phyloP scores from a whole-genome alignment of 2,888 invertebrate genomes.

The Euproctis similis region DNA sequence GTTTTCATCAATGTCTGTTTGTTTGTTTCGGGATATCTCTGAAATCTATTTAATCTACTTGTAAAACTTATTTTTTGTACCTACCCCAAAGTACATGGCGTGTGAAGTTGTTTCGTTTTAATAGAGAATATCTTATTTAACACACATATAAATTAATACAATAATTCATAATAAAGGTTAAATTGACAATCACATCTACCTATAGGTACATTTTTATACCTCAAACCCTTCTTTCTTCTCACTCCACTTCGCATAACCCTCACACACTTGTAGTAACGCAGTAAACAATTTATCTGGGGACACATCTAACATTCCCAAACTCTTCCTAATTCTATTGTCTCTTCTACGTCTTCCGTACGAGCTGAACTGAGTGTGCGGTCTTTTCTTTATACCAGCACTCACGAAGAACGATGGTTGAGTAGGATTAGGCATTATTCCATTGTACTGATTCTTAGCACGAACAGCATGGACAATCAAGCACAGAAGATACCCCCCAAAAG shows the following conservation, averaged over 20 bases:
- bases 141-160: too few species aligned
- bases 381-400: constrained; percentile 60
- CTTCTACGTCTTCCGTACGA: constrained; percentile 52
- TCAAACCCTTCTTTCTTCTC: constrained; percentile 14
- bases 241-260: constrained; percentile 74
- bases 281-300: constrained; percentile 68
- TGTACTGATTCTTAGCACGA: constrained; percentile 75
- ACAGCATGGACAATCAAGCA: constrained; percentile 86
- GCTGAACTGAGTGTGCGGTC: constrained; percentile 53
- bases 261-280: constrained; percentile 69
- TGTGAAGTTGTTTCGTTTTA: too few species aligned
- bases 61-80: too few species aligned
- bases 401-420: constrained; percentile 51
- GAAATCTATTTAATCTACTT: too few species aligned
- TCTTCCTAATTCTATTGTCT: constrained; percentile 30
- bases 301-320: constrained; percentile 36
- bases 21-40: too few species aligned
- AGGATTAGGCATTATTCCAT: constrained; percentile 29
- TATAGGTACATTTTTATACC: too few species aligned
- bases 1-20: too few species aligned
- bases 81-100: too few species aligned
- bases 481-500: constrained; percentile 88
- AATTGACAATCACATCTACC: too few species aligned
- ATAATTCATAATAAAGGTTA: too few species aligned
- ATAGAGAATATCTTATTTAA: too few species aligned